Evolutionary conservation across 1,140 invertebrate species (phyloP), one percentile per base, ranked within the genome.

Genomic region (Drosophila triauraria): DNA sequence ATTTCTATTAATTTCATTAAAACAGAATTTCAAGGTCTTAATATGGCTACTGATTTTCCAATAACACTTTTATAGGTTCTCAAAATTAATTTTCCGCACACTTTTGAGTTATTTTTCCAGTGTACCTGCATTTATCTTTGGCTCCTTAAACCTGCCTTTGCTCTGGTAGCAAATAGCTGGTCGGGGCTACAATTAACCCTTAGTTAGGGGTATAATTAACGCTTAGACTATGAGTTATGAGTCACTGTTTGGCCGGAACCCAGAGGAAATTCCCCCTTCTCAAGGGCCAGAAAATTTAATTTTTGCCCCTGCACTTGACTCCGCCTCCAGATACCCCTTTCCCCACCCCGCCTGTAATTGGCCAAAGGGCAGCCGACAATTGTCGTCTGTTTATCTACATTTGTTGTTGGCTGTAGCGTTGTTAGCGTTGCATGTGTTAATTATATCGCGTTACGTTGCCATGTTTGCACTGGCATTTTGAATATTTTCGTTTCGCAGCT

Each of bases 301-400:
- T 70, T 50, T 51, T 62, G 58, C 51, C 75, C 43, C 40, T 65
- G 68, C 76, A 67, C 76, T 67, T 58, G 69, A 57, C 63, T 51
- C 42, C 27, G 9, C 30, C 27, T 9, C 32, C 9, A 6, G 10
- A 4, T 8, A 10, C 44, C 43, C 56, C 46, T 46, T 30, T 30
- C 20, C 35, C 43, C 13, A 48, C 58, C 42, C 23, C 54, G 10
- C 40, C 47, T 63, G 69, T 80, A 86, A 86, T 83, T 86, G 80
- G 62, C 59, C 83, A 86, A 86, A 88, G 76, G 80, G 75, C 80
- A 70, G 48, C 72, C 70, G 61, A 27, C 80, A 77, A 83, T 78
- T 46, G 63, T 20, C 61, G 71, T 53, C 48, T 74, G 68, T 77
- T 79, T 75, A 74, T 78, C 53, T 35, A 43, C 62, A 51, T 46